Base-by-base conservation (phyloP, 92 coral and sea anemone genomes). In the Phenganax subtilis region DNA sequence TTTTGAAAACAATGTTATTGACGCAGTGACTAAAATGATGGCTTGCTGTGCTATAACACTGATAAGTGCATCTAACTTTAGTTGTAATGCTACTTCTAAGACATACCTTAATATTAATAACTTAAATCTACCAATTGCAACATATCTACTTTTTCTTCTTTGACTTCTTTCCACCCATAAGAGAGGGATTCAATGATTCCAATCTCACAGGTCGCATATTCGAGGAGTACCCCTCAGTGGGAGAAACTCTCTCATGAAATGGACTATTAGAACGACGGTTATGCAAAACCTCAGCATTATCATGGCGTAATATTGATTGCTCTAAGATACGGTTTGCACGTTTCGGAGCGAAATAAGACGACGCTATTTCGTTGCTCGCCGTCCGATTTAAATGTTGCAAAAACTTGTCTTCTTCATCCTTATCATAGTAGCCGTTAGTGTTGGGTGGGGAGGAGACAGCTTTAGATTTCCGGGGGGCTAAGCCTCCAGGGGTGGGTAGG, bases 321-420 rank as follows among this genome's bases (percentile, higher is more conserved):
- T 92, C 86, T 57, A 93, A 86, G 7, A 93, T 89, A 51, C 86
- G 81, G 53, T 90, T 96, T 10, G 98, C 98, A 84, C 98, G 85
- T 75, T 93, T 93, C 25, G 98, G 94, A 61, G 92, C 92, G 82
- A 93, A 93, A 75, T 93, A 93, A 56, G 88, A 90, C 11, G 91
- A 82, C 7, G 93, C 97, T 52, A 88, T 86, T 12, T 90, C 94
- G 55, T 76, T 93, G 62, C 88, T 86, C 5, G 89, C 81, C 71
- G 79, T 93, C 60, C 88, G 88, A 31, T 89, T 80, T 37, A 93
- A 85, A 81, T 90, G 98, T 57, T 88, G 91, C 27, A 89, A 88
- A 73, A 90, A 90, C n/a, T 87, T 87, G 82, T 93, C 98, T 76
- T 91, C 98, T 29, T 57, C 85, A 63, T 88, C 88, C 73, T 87